Base-by-base conservation (phyloP, 2,888 invertebrate genomes). In the Orgyia antiqua region DNA sequence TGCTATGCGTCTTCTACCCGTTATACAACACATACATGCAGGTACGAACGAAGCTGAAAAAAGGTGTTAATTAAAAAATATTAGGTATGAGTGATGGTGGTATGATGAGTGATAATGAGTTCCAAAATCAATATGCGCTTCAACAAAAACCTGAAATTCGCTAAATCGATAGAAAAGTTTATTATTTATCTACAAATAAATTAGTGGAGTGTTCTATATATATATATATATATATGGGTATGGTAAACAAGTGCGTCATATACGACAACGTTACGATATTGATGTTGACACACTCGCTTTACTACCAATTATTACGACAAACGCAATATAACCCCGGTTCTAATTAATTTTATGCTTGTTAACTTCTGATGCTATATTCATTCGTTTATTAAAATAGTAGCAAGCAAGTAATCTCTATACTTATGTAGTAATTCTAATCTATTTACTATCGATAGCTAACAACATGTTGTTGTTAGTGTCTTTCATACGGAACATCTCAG, bases 291-390 rank as follows among this genome's bases (percentile, higher is more conserved):
- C 45, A 51, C 47, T 40, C 44, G 52, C 55, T 63, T 45, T 47
- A 53, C 56, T 48, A 58, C 61, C 67, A 67, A 72, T 75, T 69
- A 71, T 57, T 54, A 47, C 49, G 60, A 49, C 59, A 58, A 64
- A 61, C 57, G 56, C 53, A 55, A 29, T 32, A 36, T 21, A 63
- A 60, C 64, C 59, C 59, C 63, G 57, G 49, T 44, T 47, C 51
- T 60, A 66, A 76, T 78, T 68, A 73, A 70, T 74, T 68, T 64
- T 58, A 50, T 56, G 57, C 54, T 49, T 61, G 60, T 60, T 63
- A 53, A 47, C 51, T 45, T 37, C 28, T 44, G 62, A 67, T 69
- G n/a, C 66, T 60, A 47, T 42, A 48, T 42, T 44, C 40, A 38
- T 41, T 46, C 68, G 69, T 67, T 68, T 67, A 68, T 69, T 63